Evolutionary conservation across 2,797 vertebrate species (phyloP).

Genomic region (Salmo trutta): DNA sequence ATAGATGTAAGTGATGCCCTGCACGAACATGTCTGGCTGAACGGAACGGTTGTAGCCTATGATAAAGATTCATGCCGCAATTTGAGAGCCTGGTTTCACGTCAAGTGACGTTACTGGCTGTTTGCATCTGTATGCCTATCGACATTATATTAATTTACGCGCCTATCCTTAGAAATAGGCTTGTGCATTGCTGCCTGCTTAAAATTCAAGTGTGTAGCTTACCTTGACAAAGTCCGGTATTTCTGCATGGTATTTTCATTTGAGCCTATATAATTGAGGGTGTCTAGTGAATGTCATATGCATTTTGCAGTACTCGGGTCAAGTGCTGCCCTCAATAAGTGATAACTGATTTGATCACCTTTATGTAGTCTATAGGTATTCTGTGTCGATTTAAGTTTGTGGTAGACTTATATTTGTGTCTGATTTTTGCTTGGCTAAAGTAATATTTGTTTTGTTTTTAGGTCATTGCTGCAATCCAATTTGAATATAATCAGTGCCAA

Average conservation of each 20-base stretch:
- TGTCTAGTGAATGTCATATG: background rate
- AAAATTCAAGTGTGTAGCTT: background rate
- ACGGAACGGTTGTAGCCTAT: background rate
- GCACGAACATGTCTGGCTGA: background rate
- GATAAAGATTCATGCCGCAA: background rate
- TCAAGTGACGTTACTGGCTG: background rate
- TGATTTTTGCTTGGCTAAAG: constrained; percentile 1
- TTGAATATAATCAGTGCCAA: constrained; percentile 43
- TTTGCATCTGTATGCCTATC: background rate
- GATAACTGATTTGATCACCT: background rate
- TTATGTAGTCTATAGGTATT: background rate
- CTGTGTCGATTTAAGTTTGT: background rate
- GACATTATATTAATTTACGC: background rate
- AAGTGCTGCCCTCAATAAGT: background rate
- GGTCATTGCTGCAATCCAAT: constrained; percentile 45
- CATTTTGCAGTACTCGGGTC: background rate
- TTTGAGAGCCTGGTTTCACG: background rate
- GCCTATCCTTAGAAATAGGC: background rate
- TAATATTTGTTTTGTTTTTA: constrained; percentile 51
- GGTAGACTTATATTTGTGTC: background rate
- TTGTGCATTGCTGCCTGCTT: background rate
- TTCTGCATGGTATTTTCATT: background rate
- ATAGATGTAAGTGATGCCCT: background rate
- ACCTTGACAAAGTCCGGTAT: background rate
- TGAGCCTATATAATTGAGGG: background rate